Percentiles rank a stretch among this genome's conserved stretches.
These are phyloP conservation scores for Enteromius afrohamiltoni DNA, from an alignment of 2,797 vertebrate species.

Conservation along the genomic window DNA sequence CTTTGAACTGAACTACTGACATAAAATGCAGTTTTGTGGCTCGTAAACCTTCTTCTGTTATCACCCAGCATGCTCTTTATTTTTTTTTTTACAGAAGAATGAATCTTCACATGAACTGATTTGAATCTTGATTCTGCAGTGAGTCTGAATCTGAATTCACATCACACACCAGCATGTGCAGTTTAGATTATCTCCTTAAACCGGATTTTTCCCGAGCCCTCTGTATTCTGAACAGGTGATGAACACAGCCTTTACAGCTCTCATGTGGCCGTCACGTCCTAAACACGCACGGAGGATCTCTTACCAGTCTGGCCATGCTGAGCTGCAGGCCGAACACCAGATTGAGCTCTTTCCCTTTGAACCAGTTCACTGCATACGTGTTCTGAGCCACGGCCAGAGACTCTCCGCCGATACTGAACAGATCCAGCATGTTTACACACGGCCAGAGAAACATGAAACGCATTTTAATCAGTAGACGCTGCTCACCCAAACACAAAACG, in stretches of 20 bases:
- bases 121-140: neutral
- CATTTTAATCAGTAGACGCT: neutral
- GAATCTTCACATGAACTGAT: too few relatives aligned
- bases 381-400: conserved; percentile 97
- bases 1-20: neutral
- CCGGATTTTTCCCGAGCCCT: neutral
- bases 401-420: conserved; percentile 91
- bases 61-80: neutral
- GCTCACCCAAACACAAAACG: conserved; percentile 96
- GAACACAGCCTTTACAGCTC: neutral
- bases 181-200: neutral
- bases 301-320: conserved; percentile 97
- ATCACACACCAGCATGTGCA: neutral
- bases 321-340: conserved; percentile 97
- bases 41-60: too few relatives aligned
- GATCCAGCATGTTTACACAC: neutral
- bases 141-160: neutral
- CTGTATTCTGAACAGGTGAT: neutral
- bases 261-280: neutral
- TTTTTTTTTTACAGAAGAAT: too few relatives aligned
- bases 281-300: conserved; percentile 43
- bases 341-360: conserved; percentile 97
- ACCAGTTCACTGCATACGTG: conserved; percentile 97
- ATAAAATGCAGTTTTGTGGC: neutral
- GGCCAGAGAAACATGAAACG: neutral